Percentiles rank a stretch among this genome's conserved stretches.
phyloP scores from a whole-genome alignment of 1,140 invertebrate species.

The Reticulitermes speratus region DNA sequence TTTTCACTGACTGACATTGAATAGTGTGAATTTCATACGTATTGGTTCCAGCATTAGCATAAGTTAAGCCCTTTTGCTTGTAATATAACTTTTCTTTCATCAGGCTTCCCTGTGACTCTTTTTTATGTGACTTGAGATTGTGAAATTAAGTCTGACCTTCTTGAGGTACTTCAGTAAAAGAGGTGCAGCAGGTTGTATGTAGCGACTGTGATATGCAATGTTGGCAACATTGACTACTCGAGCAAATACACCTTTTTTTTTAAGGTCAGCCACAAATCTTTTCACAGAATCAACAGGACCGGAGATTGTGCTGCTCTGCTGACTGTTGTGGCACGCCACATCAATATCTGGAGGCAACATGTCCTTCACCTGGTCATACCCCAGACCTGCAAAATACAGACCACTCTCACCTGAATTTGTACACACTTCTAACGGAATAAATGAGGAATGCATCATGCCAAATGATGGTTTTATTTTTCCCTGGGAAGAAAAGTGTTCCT shows the following conservation, averaged over 20 bases:
- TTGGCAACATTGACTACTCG: slow-evolving; percentile 59
- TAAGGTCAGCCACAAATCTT: slow-evolving; percentile 33
- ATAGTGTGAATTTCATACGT: too few relatives aligned
- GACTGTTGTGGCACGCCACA: slow-evolving; percentile 63
- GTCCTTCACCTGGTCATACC: background rate
- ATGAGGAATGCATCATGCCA: background rate
- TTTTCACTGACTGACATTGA: too few relatives aligned
- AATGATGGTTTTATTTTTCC: too few relatives aligned
- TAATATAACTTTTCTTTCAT: too few relatives aligned
- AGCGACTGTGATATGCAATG: slow-evolving; percentile 62
- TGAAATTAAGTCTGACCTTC: slow-evolving; percentile 50
- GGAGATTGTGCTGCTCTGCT: slow-evolving; percentile 62
- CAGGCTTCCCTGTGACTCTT: too few relatives aligned
- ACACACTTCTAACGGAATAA: slow-evolving; percentile 6
- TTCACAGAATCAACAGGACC: slow-evolving; percentile 50
- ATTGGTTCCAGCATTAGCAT: too few relatives aligned
- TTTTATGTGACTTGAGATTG: too few relatives aligned
- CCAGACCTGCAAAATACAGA: slow-evolving; percentile 21
- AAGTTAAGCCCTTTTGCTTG: too few relatives aligned
- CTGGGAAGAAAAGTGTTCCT: too few relatives aligned
- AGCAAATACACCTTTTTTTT: slow-evolving; percentile 55
- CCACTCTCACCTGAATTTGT: background rate
- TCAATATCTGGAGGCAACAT: slow-evolving; percentile 47
- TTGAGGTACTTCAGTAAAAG: slow-evolving; percentile 69
- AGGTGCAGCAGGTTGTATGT: slow-evolving; percentile 62